phyloP scores from a whole-genome alignment of 2,797 vertebrate genomes.

The Pseudochirops cupreus region DNA sequence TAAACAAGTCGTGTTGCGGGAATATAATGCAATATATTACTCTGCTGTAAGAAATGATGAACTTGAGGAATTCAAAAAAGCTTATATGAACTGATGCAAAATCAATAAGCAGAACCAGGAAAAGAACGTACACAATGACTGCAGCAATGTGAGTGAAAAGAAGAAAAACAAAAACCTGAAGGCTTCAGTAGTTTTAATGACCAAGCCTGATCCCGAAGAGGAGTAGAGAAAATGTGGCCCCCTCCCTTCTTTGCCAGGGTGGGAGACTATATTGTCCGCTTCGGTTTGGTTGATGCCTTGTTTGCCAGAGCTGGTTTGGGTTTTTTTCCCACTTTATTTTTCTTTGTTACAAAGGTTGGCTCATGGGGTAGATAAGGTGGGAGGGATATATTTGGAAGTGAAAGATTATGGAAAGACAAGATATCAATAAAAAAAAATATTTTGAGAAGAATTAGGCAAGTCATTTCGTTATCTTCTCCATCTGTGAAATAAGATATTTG shows the following conservation, averaged over 20 bases:
- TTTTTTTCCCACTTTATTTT: neutral
- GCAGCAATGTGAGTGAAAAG: neutral
- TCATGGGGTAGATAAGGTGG: neutral
- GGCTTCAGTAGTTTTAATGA: neutral
- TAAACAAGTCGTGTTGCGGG: neutral
- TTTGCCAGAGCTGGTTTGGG: neutral
- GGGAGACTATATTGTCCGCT: neutral
- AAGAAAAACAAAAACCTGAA: neutral
- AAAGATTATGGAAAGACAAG: neutral
- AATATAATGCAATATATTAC: neutral
- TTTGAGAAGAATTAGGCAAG: neutral
- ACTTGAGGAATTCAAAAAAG: neutral
- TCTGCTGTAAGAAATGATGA: neutral
- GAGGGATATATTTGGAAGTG: neutral
- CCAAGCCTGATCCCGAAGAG: neutral
- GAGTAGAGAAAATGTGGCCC: neutral
- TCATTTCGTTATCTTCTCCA: constrained; percentile 23
- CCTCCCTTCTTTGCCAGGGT: neutral
- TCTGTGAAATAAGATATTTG: constrained; percentile 10
- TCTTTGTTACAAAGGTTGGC: neutral
- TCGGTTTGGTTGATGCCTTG: neutral
- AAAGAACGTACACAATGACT: neutral
- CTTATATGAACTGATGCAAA: neutral
- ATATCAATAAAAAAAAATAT: neutral
- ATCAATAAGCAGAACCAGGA: neutral